These are phyloP conservation scores for Cyclura pinguis DNA, from an alignment of 2,797 vertebrate species.

Conservation along the genomic window DNA sequence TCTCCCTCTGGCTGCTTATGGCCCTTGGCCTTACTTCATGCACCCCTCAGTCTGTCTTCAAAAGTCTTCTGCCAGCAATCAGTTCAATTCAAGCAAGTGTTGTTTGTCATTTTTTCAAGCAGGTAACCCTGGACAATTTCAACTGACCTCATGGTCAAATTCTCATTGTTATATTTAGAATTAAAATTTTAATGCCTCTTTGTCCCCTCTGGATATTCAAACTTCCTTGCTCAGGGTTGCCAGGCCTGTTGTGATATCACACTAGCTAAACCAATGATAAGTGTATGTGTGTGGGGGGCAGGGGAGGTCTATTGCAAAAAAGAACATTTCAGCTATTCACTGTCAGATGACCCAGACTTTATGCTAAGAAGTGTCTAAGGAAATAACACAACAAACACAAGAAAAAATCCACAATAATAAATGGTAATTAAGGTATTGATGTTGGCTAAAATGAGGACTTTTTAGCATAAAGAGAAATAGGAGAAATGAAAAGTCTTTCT, in stretches of 20 bases:
- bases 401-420: too few relatives aligned
- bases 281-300: too few relatives aligned
- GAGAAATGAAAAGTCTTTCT: not conserved
- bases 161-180: not conserved
- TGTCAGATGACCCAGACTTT: not conserved
- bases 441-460: not conserved
- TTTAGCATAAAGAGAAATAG: not conserved
- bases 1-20: too few relatives aligned
- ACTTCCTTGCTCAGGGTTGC: not conserved
- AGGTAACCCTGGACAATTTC: not conserved
- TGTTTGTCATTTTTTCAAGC: not conserved
- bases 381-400: too few relatives aligned
- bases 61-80: too few relatives aligned
- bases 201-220: not conserved
- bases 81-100: not conserved
- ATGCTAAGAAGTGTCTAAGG: not conserved
- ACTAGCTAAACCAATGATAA: not conserved
- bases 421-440: not conserved
- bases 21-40: too few relatives aligned
- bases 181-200: not conserved
- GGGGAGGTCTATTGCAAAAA: too few relatives aligned
- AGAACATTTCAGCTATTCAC: not conserved
- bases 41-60: too few relatives aligned
- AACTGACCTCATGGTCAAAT: not conserved
- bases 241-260: not conserved